Conservation (phyloP, 2,888 invertebrate species). For the Chirona hameri region DNA sequence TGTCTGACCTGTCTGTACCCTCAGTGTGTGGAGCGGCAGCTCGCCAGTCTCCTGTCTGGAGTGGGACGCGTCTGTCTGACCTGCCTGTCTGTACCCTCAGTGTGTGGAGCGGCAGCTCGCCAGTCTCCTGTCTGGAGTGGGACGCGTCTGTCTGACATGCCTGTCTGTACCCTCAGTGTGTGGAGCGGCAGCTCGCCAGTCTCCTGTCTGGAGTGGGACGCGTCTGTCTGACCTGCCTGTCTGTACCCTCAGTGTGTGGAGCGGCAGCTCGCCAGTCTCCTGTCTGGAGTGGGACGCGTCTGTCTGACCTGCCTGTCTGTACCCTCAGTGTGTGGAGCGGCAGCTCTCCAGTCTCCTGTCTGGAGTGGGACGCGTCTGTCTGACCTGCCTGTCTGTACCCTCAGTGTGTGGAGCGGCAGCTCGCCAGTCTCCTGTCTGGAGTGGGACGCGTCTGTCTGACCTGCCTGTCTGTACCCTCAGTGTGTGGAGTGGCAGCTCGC, state of each 20-base stretch:
- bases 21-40: no score
- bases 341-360: no score
- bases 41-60: no score
- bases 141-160: not conserved
- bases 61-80: not conserved
- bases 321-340: no score
- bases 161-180: no score
- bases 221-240: not conserved
- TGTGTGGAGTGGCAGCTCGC: no score
- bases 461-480: no score
- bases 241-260: not conserved
- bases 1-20: no score
- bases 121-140: not conserved
- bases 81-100: not conserved
- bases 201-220: no score
- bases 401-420: not conserved
- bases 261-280: not conserved
- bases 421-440: not conserved
- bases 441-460: not conserved
- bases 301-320: not conserved
- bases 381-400: not conserved
- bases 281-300: conserved; percentile 11
- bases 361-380: no score
- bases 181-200: no score
- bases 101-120: conserved; percentile 8